Percentiles rank a stretch among this genome's conserved stretches.
Evolutionary conservation across 1,140 invertebrate species (phyloP).

Genomic region (Calliphora vicina): DNA sequence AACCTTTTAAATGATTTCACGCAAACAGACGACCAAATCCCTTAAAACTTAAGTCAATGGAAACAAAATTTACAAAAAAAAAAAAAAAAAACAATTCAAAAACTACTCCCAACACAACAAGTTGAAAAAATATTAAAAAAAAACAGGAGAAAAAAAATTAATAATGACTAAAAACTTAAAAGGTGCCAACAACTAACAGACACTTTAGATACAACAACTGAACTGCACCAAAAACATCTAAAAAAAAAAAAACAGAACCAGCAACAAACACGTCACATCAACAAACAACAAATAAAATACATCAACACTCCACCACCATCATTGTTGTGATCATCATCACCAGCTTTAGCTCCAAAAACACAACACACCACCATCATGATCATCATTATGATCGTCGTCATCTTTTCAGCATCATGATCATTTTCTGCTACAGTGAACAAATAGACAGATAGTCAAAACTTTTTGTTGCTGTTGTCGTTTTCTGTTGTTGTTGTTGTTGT

Average conservation of each 20-base stretch:
- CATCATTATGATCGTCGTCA: background rate
- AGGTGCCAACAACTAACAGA: constrained; percentile 15
- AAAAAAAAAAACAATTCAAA: background rate
- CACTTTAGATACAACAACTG: background rate
- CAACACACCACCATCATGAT: background rate
- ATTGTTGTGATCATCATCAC: background rate
- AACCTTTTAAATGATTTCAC: constrained; percentile 15
- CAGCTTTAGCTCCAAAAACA: background rate
- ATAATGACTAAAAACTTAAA: constrained; percentile 10
- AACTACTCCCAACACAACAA: background rate
- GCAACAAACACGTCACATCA: background rate
- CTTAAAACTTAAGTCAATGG: background rate
- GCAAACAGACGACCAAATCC: background rate
- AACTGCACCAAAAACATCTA: background rate
- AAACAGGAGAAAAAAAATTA: background rate
- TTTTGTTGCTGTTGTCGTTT: background rate
- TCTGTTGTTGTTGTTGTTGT: background rate
- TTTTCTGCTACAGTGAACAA: background rate
- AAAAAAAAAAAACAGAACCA: background rate
- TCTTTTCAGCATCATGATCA: background rate
- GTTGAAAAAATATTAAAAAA: background rate
- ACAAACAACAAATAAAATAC: background rate
- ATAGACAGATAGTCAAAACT: constrained; percentile 5
- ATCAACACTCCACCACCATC: background rate
- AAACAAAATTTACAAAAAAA: background rate